Base-by-base conservation (phyloP, 2,888 invertebrate species). In the Biston betularia region DNA sequence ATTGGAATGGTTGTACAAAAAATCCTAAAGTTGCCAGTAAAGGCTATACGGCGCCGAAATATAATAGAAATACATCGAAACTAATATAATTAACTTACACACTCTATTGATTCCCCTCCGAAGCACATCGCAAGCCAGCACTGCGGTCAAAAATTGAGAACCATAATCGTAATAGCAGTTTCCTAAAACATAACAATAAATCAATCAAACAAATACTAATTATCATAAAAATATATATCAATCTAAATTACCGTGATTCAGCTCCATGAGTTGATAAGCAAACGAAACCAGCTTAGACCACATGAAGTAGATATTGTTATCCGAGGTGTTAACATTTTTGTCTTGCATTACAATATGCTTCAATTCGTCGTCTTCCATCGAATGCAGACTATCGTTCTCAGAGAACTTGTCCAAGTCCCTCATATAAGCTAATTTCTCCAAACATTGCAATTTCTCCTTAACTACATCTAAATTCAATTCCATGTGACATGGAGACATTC, bases 101-200 rank as follows among this genome's bases (percentile, higher is more conserved):
- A 93, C 88, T 78, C 75, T 84, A 73, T 77, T 85, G 60, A 92
- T 76, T n/a, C 92, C 88, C 72, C 82, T 80, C 7, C 92, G 83
- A 46, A 93, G 72, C n/a, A 90, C 85, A 67, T 93, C 93, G 69
- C 88, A 92, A 54, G 87, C 88, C 15, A 93, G 78, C 48, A 93
- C 88, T 0, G 89, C 92, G 7, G 89, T 89, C 72, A 92, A 68
- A 46, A 93, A 80, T 73, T 93, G 93, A 10, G 89, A 88, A 55
- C 92, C 89, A 67, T 87, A 92, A 70, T 93, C 92, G 72, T 84
- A 84, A 70, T 90, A 93, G 70, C 91, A 92, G 74, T 92, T 92
- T 7, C 93, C 93, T 93, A 78, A 80, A 67, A 56, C 24, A 68
- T 53, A 45, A 45, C 44, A 46, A 45, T n/a, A 11, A 54, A 57